Evolutionary conservation across 2,888 invertebrate genomes (phyloP), one percentile per base, ranked within the genome.

Genomic region (Eledona agricola): DNA sequence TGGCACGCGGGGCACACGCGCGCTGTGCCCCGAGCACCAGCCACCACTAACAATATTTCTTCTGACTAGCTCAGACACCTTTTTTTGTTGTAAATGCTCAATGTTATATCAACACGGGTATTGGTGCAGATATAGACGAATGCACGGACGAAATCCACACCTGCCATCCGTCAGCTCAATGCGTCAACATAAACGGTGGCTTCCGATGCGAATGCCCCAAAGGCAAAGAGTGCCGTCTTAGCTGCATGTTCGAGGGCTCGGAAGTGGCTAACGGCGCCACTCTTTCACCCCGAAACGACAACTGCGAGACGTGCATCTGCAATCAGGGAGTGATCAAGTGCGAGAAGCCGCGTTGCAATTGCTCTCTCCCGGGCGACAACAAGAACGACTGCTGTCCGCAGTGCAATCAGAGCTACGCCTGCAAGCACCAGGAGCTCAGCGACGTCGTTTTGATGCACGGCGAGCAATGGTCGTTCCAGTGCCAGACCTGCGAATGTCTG

Each of bases 401-500:
- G 74, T 93, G 92, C 77, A 87, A 90, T 74, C 80, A 84, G 37
- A 81, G 82, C 59, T 82, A 84, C 69, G 84, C 85, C 64, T 92
- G 92, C 76, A 83, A 82, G 57, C 92, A 92, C 77, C 70, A 70
- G 51, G 89, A 90, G 74, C 81, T 89, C 69, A 81, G 83, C 64
- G 84, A 88, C 74, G 85, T 89, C 57, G 80, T 84, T 66, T 87
- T 89, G 74, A 84, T 83, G 73, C 90, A 88, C 73, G 92, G 92
- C 42, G 90, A 93, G 74, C 84, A 86, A 67, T 94, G 94, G 93
- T 87, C 90, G 64, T 92, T 91, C 79, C 89, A 93, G 77, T 94
- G 94, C 77, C 90, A 92, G 80, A 89, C 89, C 58, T 94, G 94
- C 81, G 92, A 93, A 80, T 94, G 94, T 78, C 81, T 91, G 87